Evolutionary conservation across 2,113 vertebrate genomes (phyloP).

Genomic region (Orycteropus afer): DNA sequence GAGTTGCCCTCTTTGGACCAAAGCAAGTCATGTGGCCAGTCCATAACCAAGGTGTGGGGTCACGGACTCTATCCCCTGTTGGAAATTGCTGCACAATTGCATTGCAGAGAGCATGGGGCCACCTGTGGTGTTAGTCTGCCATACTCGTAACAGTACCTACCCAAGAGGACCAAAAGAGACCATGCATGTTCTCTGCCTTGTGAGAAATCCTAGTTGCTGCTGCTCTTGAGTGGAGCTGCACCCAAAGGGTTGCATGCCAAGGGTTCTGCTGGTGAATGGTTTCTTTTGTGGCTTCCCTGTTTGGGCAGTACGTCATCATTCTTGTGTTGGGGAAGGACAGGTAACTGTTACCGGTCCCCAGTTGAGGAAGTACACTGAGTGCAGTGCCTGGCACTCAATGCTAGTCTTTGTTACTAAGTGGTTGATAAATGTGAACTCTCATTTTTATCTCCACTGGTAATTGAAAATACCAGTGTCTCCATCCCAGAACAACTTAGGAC

Average conservation of each 20-base stretch:
- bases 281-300: background rate
- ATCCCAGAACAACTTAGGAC: background rate
- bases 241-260: fast-evolving
- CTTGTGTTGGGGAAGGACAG: background rate
- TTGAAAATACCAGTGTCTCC: background rate
- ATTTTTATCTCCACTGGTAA: background rate
- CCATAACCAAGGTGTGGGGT: background rate
- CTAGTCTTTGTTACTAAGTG: background rate
- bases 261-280: background rate
- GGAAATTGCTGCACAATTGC: too few relatives aligned
- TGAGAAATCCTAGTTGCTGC: background rate
- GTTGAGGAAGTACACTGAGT: too few relatives aligned
- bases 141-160: background rate
- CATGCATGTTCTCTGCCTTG: fast-evolving
- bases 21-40: background rate
- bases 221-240: background rate
- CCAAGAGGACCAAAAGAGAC: background rate
- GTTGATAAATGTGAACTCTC: background rate
- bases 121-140: fast-evolving
- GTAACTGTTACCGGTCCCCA: background rate
- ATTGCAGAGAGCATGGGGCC: background rate
- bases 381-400: background rate
- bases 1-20: background rate
- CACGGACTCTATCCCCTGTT: background rate
- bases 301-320: background rate